Evolutionary conservation across 2,797 vertebrate genomes (phyloP).

Genomic region (Enteromius radiatus): DNA sequence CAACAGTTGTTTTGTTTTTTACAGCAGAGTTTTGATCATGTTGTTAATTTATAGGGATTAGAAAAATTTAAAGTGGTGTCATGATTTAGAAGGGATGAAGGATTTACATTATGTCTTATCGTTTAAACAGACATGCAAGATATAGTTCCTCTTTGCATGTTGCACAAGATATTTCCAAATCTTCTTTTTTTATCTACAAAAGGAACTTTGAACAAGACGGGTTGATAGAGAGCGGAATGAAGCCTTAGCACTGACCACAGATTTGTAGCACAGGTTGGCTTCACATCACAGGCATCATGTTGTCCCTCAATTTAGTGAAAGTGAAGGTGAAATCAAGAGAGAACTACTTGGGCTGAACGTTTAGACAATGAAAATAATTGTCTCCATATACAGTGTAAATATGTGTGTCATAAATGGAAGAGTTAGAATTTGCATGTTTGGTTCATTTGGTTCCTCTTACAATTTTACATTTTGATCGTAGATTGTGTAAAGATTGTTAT

Average conservation of each 20-base stretch:
- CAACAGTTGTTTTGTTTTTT: not conserved
- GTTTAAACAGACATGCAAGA: not conserved
- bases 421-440: not conserved
- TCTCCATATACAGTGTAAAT: not conserved
- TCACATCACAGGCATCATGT: not conserved
- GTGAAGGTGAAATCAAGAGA: not conserved
- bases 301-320: not conserved
- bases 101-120: not conserved
- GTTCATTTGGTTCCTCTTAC: not conserved
- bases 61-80: not conserved
- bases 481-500: not conserved
- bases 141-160: not conserved
- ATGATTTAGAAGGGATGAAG: not conserved
- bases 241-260: not conserved
- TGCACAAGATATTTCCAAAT: not conserved
- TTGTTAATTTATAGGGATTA: not conserved
- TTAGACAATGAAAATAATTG: not conserved
- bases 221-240: not conserved
- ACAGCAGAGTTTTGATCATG: not conserved
- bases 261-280: not conserved
- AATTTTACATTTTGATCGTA: not conserved
- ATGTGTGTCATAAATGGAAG: not conserved
- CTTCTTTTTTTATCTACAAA: constrained; percentile 9
- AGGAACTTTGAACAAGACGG: constrained; percentile 5
- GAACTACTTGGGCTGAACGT: not conserved